These are phyloP conservation scores for Maniola hyperantus DNA, from an alignment of 2,888 invertebrate genomes.

Conservation along the genomic window DNA sequence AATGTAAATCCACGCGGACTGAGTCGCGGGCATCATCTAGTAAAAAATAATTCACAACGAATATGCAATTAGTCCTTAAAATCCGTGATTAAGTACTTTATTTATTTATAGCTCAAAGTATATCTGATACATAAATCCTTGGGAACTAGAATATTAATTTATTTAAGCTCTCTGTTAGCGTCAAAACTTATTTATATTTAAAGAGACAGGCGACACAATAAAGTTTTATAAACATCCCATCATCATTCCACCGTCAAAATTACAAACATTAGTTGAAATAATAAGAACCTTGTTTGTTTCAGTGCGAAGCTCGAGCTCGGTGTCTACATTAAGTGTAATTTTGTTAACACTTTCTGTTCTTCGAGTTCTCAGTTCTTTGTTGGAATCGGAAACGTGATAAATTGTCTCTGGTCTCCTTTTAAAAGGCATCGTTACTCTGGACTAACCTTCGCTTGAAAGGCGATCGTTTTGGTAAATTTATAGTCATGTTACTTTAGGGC, in stretches of 20 bases:
- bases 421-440: constrained; percentile 23
- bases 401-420: constrained; percentile 56
- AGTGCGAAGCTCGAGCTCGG: constrained; percentile 71
- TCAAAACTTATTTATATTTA: constrained; percentile 36
- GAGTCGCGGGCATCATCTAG: no score
- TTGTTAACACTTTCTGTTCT: constrained; percentile 71
- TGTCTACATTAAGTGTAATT: constrained; percentile 63
- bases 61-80: background rate
- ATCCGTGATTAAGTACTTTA: background rate
- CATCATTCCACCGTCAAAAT: constrained; percentile 40
- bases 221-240: constrained; percentile 40
- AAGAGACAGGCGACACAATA: constrained; percentile 31
- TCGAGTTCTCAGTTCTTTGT: constrained; percentile 60
- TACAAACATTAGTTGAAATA: constrained; percentile 43
- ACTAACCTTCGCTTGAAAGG: constrained; percentile 26
- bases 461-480: constrained; percentile 28
- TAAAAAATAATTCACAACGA: no score
- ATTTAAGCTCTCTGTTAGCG: constrained; percentile 20
- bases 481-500: constrained; percentile 27
- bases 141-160: constrained; percentile 25
- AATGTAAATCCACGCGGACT: no score
- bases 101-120: background rate
- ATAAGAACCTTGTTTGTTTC: constrained; percentile 64
- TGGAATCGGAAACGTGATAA: constrained; percentile 76
- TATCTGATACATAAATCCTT: constrained; percentile 23